These are phyloP conservation scores for Brachionus rubens DNA, from an alignment of 1,140 invertebrate species.

Conservation along the genomic window DNA sequence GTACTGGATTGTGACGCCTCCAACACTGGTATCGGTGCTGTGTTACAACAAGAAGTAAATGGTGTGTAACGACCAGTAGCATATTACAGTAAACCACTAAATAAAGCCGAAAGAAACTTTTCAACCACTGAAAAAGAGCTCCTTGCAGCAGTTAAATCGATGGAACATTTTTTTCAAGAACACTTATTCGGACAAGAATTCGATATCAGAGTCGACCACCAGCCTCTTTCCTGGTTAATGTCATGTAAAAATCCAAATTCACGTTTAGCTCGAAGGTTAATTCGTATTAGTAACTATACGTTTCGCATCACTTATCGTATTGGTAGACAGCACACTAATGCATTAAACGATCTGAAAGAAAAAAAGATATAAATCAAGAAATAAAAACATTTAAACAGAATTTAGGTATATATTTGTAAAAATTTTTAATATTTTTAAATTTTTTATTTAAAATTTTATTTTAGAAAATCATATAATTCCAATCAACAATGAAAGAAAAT, in stretches of 20 bases:
- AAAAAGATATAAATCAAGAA: too few relatives aligned
- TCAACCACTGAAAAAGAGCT: conserved; percentile 55
- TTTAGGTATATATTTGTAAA: too few relatives aligned
- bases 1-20: conserved; percentile 49
- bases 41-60: conserved; percentile 46
- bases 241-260: conserved; percentile 46
- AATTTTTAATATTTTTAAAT: too few relatives aligned
- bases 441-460: too few relatives aligned
- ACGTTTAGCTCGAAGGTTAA: not conserved
- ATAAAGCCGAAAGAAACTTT: conserved; percentile 48
- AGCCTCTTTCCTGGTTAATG: conserved; percentile 58
- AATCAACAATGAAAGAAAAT: too few relatives aligned
- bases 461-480: too few relatives aligned
- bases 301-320: not conserved
- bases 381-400: too few relatives aligned
- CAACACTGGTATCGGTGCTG: conserved; percentile 46
- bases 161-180: conserved; percentile 57
- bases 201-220: conserved; percentile 61
- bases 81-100: conserved; percentile 6
- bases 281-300: not conserved
- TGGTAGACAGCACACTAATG: not conserved
- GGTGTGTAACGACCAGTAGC: not conserved
- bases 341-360: too few relatives aligned
- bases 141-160: conserved; percentile 56
- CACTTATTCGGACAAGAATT: conserved; percentile 60